phyloP scores from a whole-genome alignment of 2,888 invertebrate genomes.

The Glaucopsyche alexis region DNA sequence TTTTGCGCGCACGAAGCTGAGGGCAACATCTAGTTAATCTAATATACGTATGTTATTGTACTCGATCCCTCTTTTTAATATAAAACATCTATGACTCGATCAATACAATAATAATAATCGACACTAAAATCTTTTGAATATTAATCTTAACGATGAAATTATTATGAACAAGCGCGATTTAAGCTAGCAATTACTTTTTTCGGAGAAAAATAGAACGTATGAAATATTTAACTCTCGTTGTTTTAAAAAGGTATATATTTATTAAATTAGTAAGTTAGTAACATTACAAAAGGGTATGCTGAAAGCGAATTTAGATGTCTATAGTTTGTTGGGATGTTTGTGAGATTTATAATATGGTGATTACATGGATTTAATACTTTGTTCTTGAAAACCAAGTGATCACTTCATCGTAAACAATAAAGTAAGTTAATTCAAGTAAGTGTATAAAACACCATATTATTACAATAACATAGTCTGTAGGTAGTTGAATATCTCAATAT shows the following conservation, averaged over 20 bases:
- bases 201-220: no score
- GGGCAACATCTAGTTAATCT: no score
- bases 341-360: neutral
- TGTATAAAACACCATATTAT: neutral
- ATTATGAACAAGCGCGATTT: no score
- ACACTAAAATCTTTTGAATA: no score
- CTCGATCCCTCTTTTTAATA: no score
- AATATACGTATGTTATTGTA: no score
- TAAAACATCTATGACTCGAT: no score
- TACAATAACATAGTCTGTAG: neutral
- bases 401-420: neutral
- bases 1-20: no score
- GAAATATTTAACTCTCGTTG: no score
- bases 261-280: neutral
- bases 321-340: conserved; percentile 10
- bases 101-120: no score
- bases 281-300: conserved; percentile 2
- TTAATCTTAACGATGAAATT: no score
- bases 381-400: neutral
- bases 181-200: no score
- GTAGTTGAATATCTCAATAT: neutral
- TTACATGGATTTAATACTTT: neutral
- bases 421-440: neutral
- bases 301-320: conserved; percentile 4
- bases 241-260: neutral